Conservation (phyloP, 2,113 vertebrate genomes). For the Ibidorhyncha struthersii region DNA sequence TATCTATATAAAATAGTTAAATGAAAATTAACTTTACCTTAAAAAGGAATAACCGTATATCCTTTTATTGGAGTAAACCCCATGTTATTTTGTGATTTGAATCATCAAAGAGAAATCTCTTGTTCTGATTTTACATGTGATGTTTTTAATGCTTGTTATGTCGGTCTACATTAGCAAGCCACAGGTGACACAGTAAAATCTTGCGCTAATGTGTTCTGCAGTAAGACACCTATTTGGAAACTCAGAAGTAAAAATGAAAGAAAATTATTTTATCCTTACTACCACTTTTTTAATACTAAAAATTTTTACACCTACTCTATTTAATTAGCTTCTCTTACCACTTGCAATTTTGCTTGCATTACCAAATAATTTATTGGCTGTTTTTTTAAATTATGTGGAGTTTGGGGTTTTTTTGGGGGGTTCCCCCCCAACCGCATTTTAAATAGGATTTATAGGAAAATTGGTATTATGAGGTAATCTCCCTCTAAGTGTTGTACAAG, state of each 20-base stretch:
- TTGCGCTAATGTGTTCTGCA: neutral
- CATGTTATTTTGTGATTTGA: neutral
- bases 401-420: neutral
- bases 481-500: neutral
- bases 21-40: neutral
- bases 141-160: neutral
- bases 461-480: neutral
- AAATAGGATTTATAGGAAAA: neutral
- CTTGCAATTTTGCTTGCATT: neutral
- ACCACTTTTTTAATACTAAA: neutral
- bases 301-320: neutral
- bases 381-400: accelerated
- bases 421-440: accelerated
- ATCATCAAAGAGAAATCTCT: neutral
- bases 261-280: neutral
- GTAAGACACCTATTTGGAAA: neutral
- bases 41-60: neutral
- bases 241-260: neutral
- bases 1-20: neutral
- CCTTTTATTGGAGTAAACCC: neutral
- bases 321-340: neutral
- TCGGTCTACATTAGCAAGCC: neutral
- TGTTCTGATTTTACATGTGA: neutral
- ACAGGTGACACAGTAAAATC: neutral
- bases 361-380: neutral